Evolutionary conservation across 2,797 vertebrate genomes (phyloP).

Genomic region (Rachycentron canadum): DNA sequence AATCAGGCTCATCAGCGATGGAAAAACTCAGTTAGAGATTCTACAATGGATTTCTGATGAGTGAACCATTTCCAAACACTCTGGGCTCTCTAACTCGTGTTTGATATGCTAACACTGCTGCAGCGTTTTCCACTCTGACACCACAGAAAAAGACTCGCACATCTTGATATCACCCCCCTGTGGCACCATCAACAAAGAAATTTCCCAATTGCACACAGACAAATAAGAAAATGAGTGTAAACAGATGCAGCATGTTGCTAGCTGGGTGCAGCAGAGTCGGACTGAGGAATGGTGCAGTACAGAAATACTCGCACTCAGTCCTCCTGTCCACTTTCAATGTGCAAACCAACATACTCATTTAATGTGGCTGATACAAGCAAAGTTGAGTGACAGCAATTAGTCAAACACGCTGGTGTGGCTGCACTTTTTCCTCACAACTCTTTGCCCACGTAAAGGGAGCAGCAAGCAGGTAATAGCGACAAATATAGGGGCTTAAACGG

Average conservation of each 20-base stretch:
- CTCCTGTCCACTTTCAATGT: background rate
- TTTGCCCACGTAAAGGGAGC: constrained; percentile 50
- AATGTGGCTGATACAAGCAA: constrained; percentile 18
- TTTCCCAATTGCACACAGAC: constrained; percentile 16
- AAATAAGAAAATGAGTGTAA: constrained; percentile 23
- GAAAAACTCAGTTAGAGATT: constrained; percentile 9
- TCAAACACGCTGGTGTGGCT: constrained; percentile 12
- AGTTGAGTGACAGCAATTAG: constrained; percentile 30
- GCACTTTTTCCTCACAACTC: constrained; percentile 35
- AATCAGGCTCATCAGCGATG: constrained; percentile 47
- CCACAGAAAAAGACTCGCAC: background rate
- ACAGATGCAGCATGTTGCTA: constrained; percentile 9
- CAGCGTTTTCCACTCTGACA: background rate
- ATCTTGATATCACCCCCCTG: constrained; percentile 23
- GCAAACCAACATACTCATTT: background rate
- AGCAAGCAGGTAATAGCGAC: constrained; percentile 75
- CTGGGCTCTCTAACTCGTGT: background rate
- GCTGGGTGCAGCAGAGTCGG: background rate
- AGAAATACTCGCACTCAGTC: background rate
- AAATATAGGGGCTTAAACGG: constrained; percentile 79
- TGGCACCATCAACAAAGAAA: constrained; percentile 17
- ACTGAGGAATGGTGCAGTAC: constrained; percentile 31
- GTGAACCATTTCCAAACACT: constrained; percentile 15
- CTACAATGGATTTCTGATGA: constrained; percentile 20
- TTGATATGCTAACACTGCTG: constrained; percentile 11